Conservation (phyloP, 2,888 invertebrate species). For the Chymomyza fuscimana region DNA sequence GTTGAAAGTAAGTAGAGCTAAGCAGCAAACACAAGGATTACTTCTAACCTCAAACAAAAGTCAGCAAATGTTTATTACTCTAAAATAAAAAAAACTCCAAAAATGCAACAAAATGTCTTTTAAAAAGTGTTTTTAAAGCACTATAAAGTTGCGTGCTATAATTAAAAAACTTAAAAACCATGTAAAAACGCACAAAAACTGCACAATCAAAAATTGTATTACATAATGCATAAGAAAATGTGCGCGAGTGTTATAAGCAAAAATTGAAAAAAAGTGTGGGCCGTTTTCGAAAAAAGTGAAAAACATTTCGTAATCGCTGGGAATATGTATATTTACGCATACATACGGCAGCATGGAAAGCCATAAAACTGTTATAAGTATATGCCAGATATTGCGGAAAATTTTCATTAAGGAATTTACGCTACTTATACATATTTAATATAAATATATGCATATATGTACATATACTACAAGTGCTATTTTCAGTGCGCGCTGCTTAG, state of each 20-base stretch:
- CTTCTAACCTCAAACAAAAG: conserved; percentile 61
- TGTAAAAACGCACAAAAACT: conserved; percentile 1
- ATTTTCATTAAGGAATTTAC: conserved; percentile 33
- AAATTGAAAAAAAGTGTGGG: conserved; percentile 30
- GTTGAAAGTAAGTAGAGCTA: conserved; percentile 89
- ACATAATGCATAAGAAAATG: conserved; percentile 51
- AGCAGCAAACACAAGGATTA: conserved; percentile 55
- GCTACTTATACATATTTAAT: background rate
- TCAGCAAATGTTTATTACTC: conserved; percentile 8
- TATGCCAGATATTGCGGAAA: conserved; percentile 29
- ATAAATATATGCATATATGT: background rate
- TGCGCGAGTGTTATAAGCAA: conserved; percentile 57
- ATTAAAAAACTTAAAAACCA: background rate
- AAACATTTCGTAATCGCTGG: conserved; percentile 60
- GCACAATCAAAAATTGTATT: conserved; percentile 19
- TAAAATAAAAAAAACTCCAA: conserved; percentile 21
- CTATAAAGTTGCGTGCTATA: conserved; percentile 11
- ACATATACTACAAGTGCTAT: background rate
- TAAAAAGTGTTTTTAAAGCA: background rate
- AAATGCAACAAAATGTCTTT: background rate
- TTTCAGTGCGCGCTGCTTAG: background rate
- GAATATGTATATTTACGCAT: conserved; percentile 30
- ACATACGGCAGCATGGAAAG: background rate
- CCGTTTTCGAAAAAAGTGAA: conserved; percentile 9
- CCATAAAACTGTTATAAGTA: background rate